Evolutionary conservation across 2,888 invertebrate genomes (phyloP).

Genomic region (Steinernema carpocapsae): DNA sequence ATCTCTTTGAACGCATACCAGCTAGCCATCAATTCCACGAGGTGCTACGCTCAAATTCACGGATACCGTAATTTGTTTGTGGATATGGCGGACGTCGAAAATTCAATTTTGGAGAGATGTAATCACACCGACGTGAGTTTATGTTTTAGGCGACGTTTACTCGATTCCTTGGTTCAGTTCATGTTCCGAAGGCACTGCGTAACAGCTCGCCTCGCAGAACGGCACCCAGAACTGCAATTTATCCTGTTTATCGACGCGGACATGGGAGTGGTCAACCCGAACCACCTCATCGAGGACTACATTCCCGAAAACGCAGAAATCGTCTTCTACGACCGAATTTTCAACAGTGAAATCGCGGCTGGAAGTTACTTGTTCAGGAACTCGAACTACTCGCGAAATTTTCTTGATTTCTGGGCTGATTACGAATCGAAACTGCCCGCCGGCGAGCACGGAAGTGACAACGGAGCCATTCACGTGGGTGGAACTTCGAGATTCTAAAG

Average conservation of each 20-base stretch:
- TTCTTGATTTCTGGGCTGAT: neutral
- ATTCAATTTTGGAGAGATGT: neutral
- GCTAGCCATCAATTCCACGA: neutral
- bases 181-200: neutral
- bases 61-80: neutral
- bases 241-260: conserved; percentile 2
- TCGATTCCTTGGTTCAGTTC: neutral
- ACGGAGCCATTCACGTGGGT: conserved; percentile 30
- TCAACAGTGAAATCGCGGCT: conserved; percentile 58
- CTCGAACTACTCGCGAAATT: neutral
- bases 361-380: conserved; percentile 40
- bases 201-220: neutral
- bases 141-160: too few species aligned
- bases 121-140: neutral
- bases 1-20: neutral
- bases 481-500: too few species aligned
- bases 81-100: neutral
- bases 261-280: neutral
- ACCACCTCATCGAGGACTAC: conserved; percentile 44
- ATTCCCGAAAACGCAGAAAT: conserved; percentile 42
- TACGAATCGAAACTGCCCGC: neutral
- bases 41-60: neutral
- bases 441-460: neutral
- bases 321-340: conserved; percentile 54
- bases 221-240: neutral